Base-by-base conservation (phyloP, 2,888 invertebrate species). In the Thereva nobilitata region DNA sequence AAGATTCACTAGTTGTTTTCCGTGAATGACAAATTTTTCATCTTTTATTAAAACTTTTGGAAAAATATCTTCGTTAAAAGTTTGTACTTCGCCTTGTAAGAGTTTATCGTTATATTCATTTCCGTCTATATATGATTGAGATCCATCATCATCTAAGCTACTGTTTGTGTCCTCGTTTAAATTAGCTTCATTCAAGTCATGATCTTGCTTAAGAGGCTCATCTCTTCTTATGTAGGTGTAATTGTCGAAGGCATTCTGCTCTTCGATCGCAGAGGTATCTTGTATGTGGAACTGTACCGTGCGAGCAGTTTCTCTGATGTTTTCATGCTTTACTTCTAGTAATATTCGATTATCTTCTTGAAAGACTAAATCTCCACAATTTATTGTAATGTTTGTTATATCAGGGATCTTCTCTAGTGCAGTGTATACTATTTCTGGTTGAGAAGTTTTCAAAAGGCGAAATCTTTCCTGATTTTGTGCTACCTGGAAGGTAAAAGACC, bases 11-110 rank as follows among this genome's bases (percentile, higher is more conserved):
- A 72, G 49, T 44, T 69, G 61, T 45, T 69, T 66, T 6, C 72
- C 72, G 34, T 65, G 67, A 4, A 72, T 42, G 1, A 70, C 23
- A n/a, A 72, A 63, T 59, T 71, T 70, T 2, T 66, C 64, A 52
- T 72, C 69, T 64, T 70, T 56, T 3, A 72, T 70, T 6, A 72
- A n/a, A 56, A 68, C 41, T 10, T 64, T 67, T 5, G 72, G 71
- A 67, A 70, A 71, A 41, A 34, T 55, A 5, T 23, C 38, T 4
- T 47, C 49, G n/a, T 59, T 23, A 6, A 47, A 45, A 23, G 49
- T 12, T 12, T n/a, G 10, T 8, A 54, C 42, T 7, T 35, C 40
- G 10, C 1, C 2, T 23, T 44, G 10, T 1, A 54, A 40, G n/a
- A 45, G 9, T 38, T 41, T 61, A 1, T 61, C 61, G 23, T 47